Evolutionary conservation across 1,140 invertebrate species (phyloP), one percentile per base, ranked within the genome.

Genomic region (Trichomalopsis sarcophagae): DNA sequence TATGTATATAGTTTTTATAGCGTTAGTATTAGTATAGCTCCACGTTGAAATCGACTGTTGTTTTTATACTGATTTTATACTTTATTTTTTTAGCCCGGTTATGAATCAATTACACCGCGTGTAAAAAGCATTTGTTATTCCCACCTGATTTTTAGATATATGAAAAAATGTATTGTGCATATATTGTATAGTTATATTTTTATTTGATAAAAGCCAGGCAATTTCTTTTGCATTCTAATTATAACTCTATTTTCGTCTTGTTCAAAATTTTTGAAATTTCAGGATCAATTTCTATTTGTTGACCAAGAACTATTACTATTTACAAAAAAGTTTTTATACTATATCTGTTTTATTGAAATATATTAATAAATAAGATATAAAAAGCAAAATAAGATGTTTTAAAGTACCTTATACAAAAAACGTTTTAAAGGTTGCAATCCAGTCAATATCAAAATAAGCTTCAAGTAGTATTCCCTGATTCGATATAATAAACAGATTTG

Each of bases 1-100:
- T 62, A 62, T 71, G 66, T 69, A 71, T 14, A 81, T 69, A 71
- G 30, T 44, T 71, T 71, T 47, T 36, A 73, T 73, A 50, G 11
- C 44, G 2, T 68, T 80, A 27, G 27, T 27, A 36, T 36, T 36
- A n/a, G 33, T 7, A 7, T 62, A 62, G 55, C 6, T 62, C 55
- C 55, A 62, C 17, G 55, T 62, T 62, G 55, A 62, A 62, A n/a
- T 62, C 17, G 21, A 62, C 55, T 21, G 55, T 62, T 62, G 55
- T 62, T 62, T 62, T 62, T 62, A 1, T 62, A 62, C 55, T 62
- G 55, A 62, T 62, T 62, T 50, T 62, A 62, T n/a, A 62, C 55
- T 62, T 62, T 62, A 62, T 62, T 62, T 62, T 62, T 62, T 62
- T 62, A 62, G 21, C 6, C 55, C 17, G 21, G 3, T 62, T n/a